Conservation (phyloP, 1,140 invertebrate species). For the Yoshiicerus persimilis region DNA sequence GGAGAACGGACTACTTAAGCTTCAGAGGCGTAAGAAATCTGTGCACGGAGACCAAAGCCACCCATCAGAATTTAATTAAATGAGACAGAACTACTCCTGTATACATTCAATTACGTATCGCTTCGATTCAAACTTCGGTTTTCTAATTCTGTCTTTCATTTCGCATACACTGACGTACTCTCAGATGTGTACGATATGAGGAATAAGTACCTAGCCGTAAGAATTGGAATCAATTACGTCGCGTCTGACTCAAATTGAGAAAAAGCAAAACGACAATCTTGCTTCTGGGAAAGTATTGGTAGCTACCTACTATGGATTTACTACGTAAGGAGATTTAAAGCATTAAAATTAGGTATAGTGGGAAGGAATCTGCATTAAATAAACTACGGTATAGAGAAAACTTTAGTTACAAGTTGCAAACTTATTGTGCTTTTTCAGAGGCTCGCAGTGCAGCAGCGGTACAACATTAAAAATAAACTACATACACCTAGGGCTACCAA, state of each 20-base stretch:
- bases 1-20: background rate
- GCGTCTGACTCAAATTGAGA: background rate
- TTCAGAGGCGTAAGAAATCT: background rate
- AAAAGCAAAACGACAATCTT: background rate
- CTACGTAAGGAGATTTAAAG: background rate
- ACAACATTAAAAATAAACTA: background rate
- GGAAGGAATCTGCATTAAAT: no score
- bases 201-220: background rate
- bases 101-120: background rate
- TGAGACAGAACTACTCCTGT: background rate
- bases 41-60: background rate
- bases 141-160: background rate
- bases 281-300: background rate
- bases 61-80: background rate
- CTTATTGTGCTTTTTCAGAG: background rate
- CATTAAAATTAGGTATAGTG: background rate
- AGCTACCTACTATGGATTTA: no score
- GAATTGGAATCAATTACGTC: background rate
- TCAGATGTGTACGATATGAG: background rate
- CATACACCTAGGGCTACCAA: background rate
- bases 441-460: background rate
- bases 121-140: background rate
- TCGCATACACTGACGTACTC: background rate
- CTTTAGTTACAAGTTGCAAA: no score
- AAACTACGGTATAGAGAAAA: background rate